A percentile compares a stretch with the other conserved stretches of the same genome.
phyloP scores from a whole-genome alignment of 2,888 invertebrate species.

The Phengaris alcon region DNA sequence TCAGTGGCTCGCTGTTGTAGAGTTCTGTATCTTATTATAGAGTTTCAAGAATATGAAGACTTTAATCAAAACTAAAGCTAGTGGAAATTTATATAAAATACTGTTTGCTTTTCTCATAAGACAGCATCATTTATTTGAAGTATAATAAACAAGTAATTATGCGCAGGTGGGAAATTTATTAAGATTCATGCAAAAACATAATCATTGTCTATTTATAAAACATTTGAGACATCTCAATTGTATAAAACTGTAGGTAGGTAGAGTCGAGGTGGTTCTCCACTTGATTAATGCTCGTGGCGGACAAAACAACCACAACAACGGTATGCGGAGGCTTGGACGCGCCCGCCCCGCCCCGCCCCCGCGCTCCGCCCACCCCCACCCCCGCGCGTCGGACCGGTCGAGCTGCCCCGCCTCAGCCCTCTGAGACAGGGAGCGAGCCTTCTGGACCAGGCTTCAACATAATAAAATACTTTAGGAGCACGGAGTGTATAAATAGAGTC shows the following conservation, averaged over 20 bases:
- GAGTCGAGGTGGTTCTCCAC: neutral
- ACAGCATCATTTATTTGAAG: neutral
- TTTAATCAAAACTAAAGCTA: no score
- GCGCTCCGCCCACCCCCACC: neutral
- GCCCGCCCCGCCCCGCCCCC: neutral
- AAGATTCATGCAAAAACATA: neutral
- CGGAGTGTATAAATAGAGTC: no score
- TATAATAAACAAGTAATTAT: neutral
- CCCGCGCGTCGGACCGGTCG: neutral
- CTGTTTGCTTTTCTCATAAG: neutral
- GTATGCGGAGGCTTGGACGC: neutral
- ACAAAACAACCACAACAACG: constrained; percentile 7
- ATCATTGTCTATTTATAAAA: neutral
- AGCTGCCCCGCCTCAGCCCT: neutral
- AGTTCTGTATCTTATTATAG: no score
- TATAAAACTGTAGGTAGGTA: neutral
- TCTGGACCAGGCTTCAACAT: neutral
- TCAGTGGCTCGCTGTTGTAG: no score
- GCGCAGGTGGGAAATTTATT: neutral
- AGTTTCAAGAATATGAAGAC: no score
- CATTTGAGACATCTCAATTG: neutral
- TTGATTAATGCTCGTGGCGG: neutral
- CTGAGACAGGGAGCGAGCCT: neutral
- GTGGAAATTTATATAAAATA: no score
- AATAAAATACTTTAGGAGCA: no score